Base-by-base conservation (phyloP, 2,797 vertebrate genomes). In the Micropoecilia bifurca region DNA sequence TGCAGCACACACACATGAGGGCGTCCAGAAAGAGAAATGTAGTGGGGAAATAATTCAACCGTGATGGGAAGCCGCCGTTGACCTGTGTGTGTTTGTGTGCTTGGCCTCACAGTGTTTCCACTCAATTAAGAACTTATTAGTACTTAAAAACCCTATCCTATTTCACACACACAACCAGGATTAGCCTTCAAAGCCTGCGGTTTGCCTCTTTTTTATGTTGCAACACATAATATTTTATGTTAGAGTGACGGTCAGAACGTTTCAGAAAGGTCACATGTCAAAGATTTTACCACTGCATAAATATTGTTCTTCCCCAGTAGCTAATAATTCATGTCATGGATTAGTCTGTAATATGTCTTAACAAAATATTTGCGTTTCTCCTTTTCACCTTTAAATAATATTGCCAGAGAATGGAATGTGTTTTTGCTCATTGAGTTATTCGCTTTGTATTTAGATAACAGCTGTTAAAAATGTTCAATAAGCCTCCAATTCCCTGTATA, bases 61-160 rank as follows among this genome's bases (percentile, higher is more conserved):
- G 14, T 76, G 80, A 84, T 81, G 79, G 79, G 80, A 82, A 81
- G 45, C 76, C 43, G 61, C 76, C 72, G 36, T 80, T 82, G 84
- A 89, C 83, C 76, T 78, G 30, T 84, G 82, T 71, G 80, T 59
- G 79, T 80, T 39, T 76, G 74, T 78, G 81, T 71, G 47, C 4
- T 2, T 53, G 74, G 18, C 80, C 59, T 76, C 59, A 76, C 81
- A 79, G 79, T 87, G 80, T 92, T 86, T 89, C 90, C 83, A 90
- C 89, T 92, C 91, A 93, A 93, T 94, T 92, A 91, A 90, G 89
- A 90, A 92, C 83, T 92, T 94, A 94, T 94, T 94, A 90, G 89
- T 87, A 91, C 88, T 93, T 92, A 89, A 91, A 91, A 91, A 86
- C 66, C 87, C 61, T 71, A 87, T 93, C 89, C 79, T 71, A 81